Conservation (phyloP, 2,113 vertebrate genomes). For the Chlorocebus sabaeus region DNA sequence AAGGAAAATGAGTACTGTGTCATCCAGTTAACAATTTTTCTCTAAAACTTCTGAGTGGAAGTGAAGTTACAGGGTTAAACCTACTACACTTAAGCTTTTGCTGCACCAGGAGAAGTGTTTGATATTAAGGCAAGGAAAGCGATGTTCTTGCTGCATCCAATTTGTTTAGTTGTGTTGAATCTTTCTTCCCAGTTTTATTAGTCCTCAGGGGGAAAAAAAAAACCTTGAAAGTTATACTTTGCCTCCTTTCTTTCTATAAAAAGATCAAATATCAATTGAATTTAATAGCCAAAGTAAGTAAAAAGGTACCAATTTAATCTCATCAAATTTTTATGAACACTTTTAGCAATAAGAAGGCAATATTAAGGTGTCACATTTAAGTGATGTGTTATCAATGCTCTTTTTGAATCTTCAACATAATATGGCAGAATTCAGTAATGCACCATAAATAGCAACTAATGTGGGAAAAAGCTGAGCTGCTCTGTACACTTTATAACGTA, state of each 20-base stretch:
- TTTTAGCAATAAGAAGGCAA: background rate
- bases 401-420: constrained; percentile 33
- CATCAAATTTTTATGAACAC: background rate
- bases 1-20: background rate
- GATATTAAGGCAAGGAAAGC: background rate
- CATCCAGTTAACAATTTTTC: background rate
- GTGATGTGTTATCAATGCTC: background rate
- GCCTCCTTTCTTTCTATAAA: background rate
- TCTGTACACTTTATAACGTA: background rate
- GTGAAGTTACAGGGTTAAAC: background rate
- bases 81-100: background rate
- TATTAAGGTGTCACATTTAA: constrained; percentile 41
- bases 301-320: background rate
- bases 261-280: background rate
- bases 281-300: background rate
- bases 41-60: background rate
- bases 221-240: background rate
- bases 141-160: background rate
- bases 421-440: background rate
- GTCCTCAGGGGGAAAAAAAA: background rate
- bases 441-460: background rate
- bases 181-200: background rate
- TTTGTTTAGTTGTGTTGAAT: background rate
- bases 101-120: background rate
- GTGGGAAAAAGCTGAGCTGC: background rate